A percentile compares a stretch with the other conserved stretches of the same genome.
These are phyloP conservation scores for Ptychobarbus kaznakovi DNA, from an alignment of 2,797 vertebrate genomes.

Conservation along the genomic window DNA sequence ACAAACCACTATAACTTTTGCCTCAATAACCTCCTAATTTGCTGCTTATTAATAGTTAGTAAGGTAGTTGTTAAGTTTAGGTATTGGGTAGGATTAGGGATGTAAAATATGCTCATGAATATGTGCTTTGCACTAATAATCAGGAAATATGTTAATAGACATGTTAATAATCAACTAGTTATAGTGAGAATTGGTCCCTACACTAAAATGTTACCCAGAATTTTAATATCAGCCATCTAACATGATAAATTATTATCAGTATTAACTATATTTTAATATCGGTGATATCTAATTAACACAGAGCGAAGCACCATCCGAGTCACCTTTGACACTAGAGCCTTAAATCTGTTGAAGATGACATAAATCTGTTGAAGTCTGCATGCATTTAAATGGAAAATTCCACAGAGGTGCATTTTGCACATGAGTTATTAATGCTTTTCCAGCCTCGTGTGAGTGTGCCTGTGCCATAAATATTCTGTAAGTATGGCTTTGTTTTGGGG, in stretches of 20 bases:
- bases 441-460: not conserved
- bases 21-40: not conserved
- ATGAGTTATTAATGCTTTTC: not conserved
- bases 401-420: not conserved
- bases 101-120: not conserved
- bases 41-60: not conserved
- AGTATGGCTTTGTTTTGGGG: not conserved
- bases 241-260: not conserved
- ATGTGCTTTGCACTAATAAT: not conserved
- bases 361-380: not conserved
- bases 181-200: not conserved
- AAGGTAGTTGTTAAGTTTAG: not conserved
- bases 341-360: not conserved
- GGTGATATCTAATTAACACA: not conserved
- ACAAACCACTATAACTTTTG: not conserved
- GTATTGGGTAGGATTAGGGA: not conserved
- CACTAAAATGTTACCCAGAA: not conserved
- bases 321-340: not conserved
- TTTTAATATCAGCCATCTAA: not conserved
- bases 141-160: not conserved
- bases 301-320: not conserved
- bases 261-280: not conserved
- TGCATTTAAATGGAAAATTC: not conserved
- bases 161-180: not conserved
- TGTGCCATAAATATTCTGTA: constrained; percentile 16